Percentiles rank a stretch among this genome's conserved stretches.
Conservation (phyloP, 2,113 vertebrate species). For the Zootoca vivipara region DNA sequence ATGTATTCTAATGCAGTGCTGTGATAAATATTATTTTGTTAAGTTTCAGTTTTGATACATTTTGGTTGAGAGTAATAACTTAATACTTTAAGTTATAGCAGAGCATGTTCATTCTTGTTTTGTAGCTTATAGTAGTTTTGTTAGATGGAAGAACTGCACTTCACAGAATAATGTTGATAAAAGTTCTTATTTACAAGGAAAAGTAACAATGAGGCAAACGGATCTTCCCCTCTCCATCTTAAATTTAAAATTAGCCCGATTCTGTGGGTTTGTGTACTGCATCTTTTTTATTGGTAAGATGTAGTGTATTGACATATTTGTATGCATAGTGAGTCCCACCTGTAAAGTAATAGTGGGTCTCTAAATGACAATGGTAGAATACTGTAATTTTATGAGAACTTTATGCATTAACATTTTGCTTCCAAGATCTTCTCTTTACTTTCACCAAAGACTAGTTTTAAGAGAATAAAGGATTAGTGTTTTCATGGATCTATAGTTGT, state of each 20-base stretch:
- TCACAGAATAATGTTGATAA: slow-evolving; percentile 10
- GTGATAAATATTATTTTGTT: slow-evolving; percentile 4
- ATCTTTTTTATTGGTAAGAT: background rate
- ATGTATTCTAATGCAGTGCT: slow-evolving; percentile 16
- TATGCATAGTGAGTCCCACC: background rate
- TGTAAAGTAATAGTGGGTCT: background rate
- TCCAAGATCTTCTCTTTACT: background rate
- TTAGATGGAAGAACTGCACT: background rate
- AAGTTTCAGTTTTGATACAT: background rate
- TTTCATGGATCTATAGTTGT: background rate
- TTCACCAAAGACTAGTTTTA: background rate
- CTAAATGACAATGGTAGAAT: background rate
- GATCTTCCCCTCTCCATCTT: background rate
- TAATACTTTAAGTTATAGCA: background rate
- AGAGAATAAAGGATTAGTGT: background rate
- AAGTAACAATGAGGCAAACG: background rate
- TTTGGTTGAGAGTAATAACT: background rate
- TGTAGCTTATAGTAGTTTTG: background rate
- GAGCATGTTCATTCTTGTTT: background rate
- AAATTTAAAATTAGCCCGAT: background rate
- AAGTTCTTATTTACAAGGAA: background rate
- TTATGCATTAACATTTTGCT: too few relatives aligned
- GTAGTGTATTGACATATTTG: background rate
- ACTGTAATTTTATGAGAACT: background rate
- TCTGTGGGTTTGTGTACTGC: background rate